Evolutionary conservation across 2,113 vertebrate genomes (phyloP).

Genomic region (Triplophysa rosa): DNA sequence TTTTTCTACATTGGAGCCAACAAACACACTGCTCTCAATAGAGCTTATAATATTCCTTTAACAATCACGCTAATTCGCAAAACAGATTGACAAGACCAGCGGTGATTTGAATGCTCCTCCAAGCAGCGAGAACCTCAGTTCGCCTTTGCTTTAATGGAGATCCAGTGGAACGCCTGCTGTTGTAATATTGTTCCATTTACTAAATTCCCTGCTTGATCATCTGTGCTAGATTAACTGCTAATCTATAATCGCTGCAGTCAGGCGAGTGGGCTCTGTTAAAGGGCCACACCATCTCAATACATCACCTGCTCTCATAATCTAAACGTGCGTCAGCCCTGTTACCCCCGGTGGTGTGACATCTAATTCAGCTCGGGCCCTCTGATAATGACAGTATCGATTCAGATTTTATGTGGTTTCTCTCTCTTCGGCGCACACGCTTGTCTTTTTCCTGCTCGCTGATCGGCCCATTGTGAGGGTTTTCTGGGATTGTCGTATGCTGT

Average conservation of each 20-base stretch:
- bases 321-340: conserved; percentile 59
- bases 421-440: conserved; percentile 47
- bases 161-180: conserved; percentile 35
- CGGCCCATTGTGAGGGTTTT: conserved; percentile 37
- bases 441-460: conserved; percentile 46
- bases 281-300: conserved; percentile 53
- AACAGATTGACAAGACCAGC: not conserved
- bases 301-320: conserved; percentile 62
- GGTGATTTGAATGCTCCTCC: not conserved
- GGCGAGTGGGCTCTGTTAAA: conserved; percentile 46
- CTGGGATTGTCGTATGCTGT: conserved; percentile 55
- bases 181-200: conserved; percentile 55
- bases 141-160: conserved; percentile 51
- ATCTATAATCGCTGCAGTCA: conserved; percentile 47
- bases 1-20: too few relatives aligned
- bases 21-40: too few relatives aligned
- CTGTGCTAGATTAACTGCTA: conserved; percentile 48
- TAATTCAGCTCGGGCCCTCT: conserved; percentile 65
- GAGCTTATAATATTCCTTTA: not conserved
- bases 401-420: conserved; percentile 53
- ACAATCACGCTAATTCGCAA: not conserved
- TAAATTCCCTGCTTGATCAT: conserved; percentile 52
- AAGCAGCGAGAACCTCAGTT: not conserved
- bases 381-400: conserved; percentile 72
- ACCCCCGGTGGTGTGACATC: conserved; percentile 64